Evolutionary conservation across 2,888 invertebrate species (phyloP).

Genomic region (Amblyteles armatorius): DNA sequence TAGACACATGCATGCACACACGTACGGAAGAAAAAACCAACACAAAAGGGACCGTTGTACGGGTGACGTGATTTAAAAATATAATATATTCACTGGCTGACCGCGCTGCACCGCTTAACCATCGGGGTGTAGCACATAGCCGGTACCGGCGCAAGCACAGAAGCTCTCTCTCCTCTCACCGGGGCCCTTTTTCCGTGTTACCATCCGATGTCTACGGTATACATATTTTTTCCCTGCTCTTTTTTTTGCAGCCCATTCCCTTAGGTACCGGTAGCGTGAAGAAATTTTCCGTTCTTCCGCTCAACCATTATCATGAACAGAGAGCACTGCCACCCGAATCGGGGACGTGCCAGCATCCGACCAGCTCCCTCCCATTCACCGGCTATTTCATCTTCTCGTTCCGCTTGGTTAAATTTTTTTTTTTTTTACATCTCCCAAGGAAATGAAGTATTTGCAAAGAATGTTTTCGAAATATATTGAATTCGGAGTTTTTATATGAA

Average conservation of each 20-base stretch:
- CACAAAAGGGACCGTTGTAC: conserved; percentile 43
- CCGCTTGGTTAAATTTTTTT: no score
- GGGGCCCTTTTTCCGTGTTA: conserved; percentile 33
- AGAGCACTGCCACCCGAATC: conserved; percentile 52
- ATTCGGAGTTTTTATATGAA: no score
- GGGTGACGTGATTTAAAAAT: conserved; percentile 76
- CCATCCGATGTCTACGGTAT: conserved; percentile 26
- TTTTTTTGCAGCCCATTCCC: conserved; percentile 47
- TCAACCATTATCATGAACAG: conserved; percentile 37
- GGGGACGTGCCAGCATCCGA: background rate
- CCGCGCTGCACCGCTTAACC: conserved; percentile 74
- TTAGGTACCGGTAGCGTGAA: conserved; percentile 41
- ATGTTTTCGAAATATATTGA: no score
- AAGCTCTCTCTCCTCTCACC: conserved; percentile 36
- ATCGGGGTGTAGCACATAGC: conserved; percentile 69
- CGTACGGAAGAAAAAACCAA: conserved; percentile 40
- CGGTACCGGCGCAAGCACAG: conserved; percentile 20
- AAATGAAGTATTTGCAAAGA: no score
- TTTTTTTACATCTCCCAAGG: no score
- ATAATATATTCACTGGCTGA: conserved; percentile 76
- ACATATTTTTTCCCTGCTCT: conserved; percentile 27
- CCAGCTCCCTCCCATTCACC: no score
- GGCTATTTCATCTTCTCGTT: no score
- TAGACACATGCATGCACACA: conserved; percentile 27
- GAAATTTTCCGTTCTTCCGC: conserved; percentile 48